Evolutionary conservation across 1,140 invertebrate genomes (phyloP), one percentile per base, ranked within the genome.

Genomic region (Pygmarrhopalites habei): DNA sequence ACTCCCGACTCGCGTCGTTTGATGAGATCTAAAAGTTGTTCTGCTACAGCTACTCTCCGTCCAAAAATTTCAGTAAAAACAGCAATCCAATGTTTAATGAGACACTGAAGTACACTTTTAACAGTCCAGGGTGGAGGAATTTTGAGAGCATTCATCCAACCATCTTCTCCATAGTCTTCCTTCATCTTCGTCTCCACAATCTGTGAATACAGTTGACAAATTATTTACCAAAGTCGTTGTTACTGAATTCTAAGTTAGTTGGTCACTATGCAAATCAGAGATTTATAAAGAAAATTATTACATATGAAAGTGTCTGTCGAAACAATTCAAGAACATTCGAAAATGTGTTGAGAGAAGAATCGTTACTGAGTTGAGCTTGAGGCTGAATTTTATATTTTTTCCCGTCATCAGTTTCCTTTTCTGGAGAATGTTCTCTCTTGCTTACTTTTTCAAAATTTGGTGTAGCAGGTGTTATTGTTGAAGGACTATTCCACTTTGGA

Each of bases 181-280:
- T 66, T 63, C 69, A 71, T 71, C 61, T 66, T 65, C 4, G 15
- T 44, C 28, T 55, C 43, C 29, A 71, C 63, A 23, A 70, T 61
- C 14, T 46, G 25, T 55, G 25, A 63, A 14, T 14, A 57, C 23
- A 35, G 25, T 10, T 28, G 15, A 53, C 5, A 25, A 17, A 17
- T 23, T 23, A 49, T 15, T 23, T 17, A 49, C 10, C 47, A 17
- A 19, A 17, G 10, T 17, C 19, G 10, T 17, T 49, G 10, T 49
- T 15, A 49, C 21, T 49, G 21, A 17, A 12, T 49, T 39, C 58
- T 51, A 46, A 51, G 30, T 4, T 17, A 61, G n/a, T 25, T 21
- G 23, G 7, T 12, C 19, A 23, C 19, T 46, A 63, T 56, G 10
- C 26, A 14, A 19, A 1, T 57, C 26, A 17, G 3, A 7, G 15